Conservation (phyloP, 2,113 vertebrate species). For the Steatornis caripensis region DNA sequence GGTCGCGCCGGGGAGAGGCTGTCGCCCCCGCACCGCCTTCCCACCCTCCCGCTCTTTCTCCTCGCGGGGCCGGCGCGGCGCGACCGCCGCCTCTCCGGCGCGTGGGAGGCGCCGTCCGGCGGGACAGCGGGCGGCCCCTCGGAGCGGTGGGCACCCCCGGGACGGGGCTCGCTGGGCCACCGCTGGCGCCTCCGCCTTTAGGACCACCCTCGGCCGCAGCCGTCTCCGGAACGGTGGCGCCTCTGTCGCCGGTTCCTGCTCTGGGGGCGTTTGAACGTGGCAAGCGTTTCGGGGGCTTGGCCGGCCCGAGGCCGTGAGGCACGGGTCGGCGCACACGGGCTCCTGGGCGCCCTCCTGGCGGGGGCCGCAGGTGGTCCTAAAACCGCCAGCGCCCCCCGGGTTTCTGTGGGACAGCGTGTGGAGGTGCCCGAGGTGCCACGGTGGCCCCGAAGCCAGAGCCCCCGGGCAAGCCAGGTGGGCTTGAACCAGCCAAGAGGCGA, state of each 20-base stretch:
- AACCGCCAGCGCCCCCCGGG: rapidly evolving
- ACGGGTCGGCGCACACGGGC: background rate
- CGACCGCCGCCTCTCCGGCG: background rate
- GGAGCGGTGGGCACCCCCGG: background rate
- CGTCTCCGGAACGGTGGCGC: background rate
- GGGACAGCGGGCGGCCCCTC: background rate
- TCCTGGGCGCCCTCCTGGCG: too few relatives aligned
- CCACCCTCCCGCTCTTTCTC: background rate
- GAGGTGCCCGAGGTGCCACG: rapidly evolving
- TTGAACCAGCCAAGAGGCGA: rapidly evolving
- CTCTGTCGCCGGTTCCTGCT: background rate
- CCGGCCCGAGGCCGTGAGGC: background rate
- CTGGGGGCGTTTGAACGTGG: background rate
- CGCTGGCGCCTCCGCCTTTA: background rate
- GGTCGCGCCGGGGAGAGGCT: background rate
- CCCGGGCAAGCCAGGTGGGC: background rate
- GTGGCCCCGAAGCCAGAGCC: too few relatives aligned
- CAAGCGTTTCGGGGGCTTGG: background rate
- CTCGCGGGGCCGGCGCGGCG: background rate
- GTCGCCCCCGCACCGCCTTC: background rate
- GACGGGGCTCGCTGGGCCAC: background rate
- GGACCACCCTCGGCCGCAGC: background rate
- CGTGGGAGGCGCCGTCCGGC: background rate
- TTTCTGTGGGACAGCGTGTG: rapidly evolving
- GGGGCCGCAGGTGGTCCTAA: background rate